Base-by-base conservation (phyloP, 2,888 invertebrate species). In the Sussaba pulchella region DNA sequence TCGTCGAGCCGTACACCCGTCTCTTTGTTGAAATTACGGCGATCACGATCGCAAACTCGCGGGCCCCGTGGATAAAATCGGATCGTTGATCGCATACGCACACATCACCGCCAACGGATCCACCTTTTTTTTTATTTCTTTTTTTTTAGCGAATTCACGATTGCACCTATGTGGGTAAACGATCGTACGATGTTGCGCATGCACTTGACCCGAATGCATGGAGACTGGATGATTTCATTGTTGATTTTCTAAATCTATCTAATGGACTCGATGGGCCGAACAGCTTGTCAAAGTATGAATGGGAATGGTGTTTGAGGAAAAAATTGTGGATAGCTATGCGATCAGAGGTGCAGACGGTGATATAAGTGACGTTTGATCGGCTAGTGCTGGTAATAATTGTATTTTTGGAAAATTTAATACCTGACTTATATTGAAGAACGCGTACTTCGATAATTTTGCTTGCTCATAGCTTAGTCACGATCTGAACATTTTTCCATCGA, bases 11-110 rank as follows among this genome's bases (percentile, higher is more conserved):
- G 36, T 78, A 43, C 70, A 31, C 61, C 74, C 67, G 52, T 41
- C 47, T 54, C 63, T 79, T 73, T 66, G 73, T 59, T 57, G 79
- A 54, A 63, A 70, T 69, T 69, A 45, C 57, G 17, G 24, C 45
- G 69, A 54, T 69, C 69, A 39, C 36, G 47, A 47, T 66, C 61
- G 41, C 12, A 19, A 6, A 36, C 31, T 31, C 8, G 26, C 54
- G 31, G 31, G 14, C 50, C 21, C 31, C 36, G 50, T 21, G 54
- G 52, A 69, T 41, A 24, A 21, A 52, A 54, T 54, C 41, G 50
- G 52, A 54, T 69, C 41, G 69, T 41, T 21, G 52, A 14, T 39
- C 67, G 24, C 21, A 17, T 41, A 39, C 41, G 69, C 52, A 67
- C 50, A 26, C 14, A 36, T 54, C 24, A 14, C 41, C 41, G 26